Evolutionary conservation across 2,797 vertebrate species (phyloP), one percentile per base, ranked within the genome.

Genomic region (Sciurus carolinensis): DNA sequence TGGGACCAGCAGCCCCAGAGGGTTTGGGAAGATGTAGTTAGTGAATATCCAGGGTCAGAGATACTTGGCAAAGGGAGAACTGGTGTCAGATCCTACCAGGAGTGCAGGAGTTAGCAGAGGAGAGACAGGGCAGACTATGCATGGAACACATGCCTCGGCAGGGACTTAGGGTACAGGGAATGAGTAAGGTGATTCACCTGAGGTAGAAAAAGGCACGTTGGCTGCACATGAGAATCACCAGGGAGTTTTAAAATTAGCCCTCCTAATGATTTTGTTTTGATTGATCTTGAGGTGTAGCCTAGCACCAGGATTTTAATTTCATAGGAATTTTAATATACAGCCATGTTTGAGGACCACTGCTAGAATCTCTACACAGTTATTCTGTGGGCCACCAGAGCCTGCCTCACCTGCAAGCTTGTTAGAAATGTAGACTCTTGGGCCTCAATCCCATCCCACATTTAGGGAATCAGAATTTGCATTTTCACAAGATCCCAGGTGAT

Each of bases 121-220:
- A 82, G 39, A 66, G 57, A 86, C 71, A 33, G 28, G 62, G 67
- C 64, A 73, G 57, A 75, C 28, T 62, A 5, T 73, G 17, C 1
- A 11, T 87, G 59, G 64, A 84, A 15, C 26, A 39, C 24, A n/a
- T 39, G 28, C 28, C 13, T 77, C 26, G 12, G 13, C 39, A 80
- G 33, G 79, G 24, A 52, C 50, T 7, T 39, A 17, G 54, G 1
- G 11, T 24, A 64, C 14, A n/a, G 42, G n/a, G 62, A 59, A 69
- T 11, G 30, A 73, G 28, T 26, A 85, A 17, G 82, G 72, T 85
- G n/a, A 57, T 75, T 90, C 90, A 75, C 12, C 28, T 91, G 18
- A 94, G n/a, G 14, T 42, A 75, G 64, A 94, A 93, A 94, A 86
- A 79, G 2, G 57, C 91, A 17, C 54, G 33, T 82, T 79, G 57